Base-by-base conservation (phyloP, 2,888 invertebrate species). In the Microctonus brassicae region DNA sequence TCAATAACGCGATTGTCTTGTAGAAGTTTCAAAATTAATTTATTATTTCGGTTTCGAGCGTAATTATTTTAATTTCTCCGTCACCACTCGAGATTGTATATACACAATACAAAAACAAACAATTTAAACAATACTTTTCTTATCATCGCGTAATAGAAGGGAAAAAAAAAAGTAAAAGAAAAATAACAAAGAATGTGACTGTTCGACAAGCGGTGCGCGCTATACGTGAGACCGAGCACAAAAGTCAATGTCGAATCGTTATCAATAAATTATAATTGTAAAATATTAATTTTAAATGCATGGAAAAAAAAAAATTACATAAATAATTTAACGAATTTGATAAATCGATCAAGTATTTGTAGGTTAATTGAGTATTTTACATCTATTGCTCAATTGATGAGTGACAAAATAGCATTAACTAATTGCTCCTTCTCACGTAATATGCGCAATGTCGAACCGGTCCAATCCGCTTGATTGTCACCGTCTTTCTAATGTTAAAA, bases 401-500 rank as follows among this genome's bases (percentile, higher is more conserved):
- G 33, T 52, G 39, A 47, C 47, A 17, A 17, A 57, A 66, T 33
- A 33, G 33, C 55, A 36, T 66, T 24, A 29, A 26, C 7, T 33
- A 24, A 42, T 47, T 22, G 22, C 53, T 69, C 60, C 55, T 62
- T 52, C 64, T 64, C 64, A 42, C 64, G 64, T 70, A 57, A 64
- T 17, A 47, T 17, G 47, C 47, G 17, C 70, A 58, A 64, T 57
- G 70, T 70, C 33, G 58, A 64, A 72, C 39, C 66, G 77, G 77
- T 72, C 64, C 68, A 74, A 77, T 67, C 69, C 69, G 75, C 72
- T 75, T 71, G 75, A 75, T 77, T 62, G 71, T 72, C 68, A 73
- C 72, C 72, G 61, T 73, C 66, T 83, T 84, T 83, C 80, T 81
- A 82, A 83, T 85, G 80, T 84, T 82, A 79, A 70, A 84, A 77